Base-by-base conservation (phyloP, 2,888 invertebrate species). In the Leptopilina syphax region DNA sequence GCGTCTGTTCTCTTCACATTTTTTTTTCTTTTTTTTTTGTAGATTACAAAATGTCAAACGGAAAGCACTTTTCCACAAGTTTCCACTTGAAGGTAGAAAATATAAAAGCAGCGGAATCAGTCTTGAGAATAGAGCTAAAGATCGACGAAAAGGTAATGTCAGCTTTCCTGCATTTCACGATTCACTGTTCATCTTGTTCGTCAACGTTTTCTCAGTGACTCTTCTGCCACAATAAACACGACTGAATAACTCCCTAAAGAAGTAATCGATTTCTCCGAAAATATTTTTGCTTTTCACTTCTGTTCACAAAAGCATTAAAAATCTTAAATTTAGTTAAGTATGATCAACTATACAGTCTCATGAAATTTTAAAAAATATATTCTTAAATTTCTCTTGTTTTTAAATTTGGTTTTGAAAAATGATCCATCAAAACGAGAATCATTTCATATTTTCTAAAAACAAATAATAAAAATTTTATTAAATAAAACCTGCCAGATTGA, bases 41-140 rank as follows among this genome's bases (percentile, higher is more conserved):
- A 54, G 18, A 70, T 70, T 70, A 34, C 5, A 27, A 57, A 60
- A 70, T 73, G 54, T 27, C 13, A 13, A 70, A 13, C 24, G 54
- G 47, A 70, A 54, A 54, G 70, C 73, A 73, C 57, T 73, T 73
- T 73, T 57, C 57, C 73, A 27, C 73, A 57, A 73, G 41, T 73
- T 57, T 73, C 73, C 57, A 73, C 73, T 73, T 34, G 8, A 50
- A 50, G 54, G 34, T 12, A 18, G 57, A 57, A 73, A 73, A 73
- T 73, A 41, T 57, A 73, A 73, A 73, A 34, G 27, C 73, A 3
- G 34, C 47, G 57, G 50, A 73, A 73, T 73, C 73, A 73, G 34
- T 57, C 4, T 4, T 34, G 54, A 57, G 54, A 73, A 60, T 73
- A 4, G 73, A 41, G 57, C 34, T 57, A 73, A 57, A 57, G 73